phyloP scores from a whole-genome alignment of 2,113 vertebrate species.

The Vanacampus margaritifer region DNA sequence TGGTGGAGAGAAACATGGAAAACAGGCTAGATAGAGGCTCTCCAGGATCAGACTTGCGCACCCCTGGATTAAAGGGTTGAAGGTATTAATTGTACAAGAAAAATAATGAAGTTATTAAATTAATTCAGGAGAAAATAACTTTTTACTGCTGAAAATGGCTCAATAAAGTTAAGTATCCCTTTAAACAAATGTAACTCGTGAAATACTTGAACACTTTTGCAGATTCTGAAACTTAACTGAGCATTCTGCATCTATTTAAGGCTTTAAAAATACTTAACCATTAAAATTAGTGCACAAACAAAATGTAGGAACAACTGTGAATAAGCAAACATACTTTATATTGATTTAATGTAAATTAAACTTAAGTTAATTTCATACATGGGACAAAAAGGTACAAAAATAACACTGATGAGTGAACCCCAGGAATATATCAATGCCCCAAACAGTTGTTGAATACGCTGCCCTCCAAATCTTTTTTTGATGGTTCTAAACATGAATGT shows the following conservation, averaged over 20 bases:
- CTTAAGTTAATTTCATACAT: slow-evolving; percentile 53
- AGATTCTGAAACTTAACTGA: neutral
- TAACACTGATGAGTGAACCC: slow-evolving; percentile 35
- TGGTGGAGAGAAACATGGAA: too few relatives aligned
- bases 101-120: too few relatives aligned
- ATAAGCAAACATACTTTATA: slow-evolving; percentile 8
- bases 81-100: too few relatives aligned
- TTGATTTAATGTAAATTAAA: slow-evolving; percentile 33
- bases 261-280: neutral
- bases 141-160: too few relatives aligned
- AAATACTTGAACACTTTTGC: neutral
- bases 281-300: neutral
- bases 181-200: too few relatives aligned
- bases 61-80: too few relatives aligned
- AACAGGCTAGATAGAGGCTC: too few relatives aligned
- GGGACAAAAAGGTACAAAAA: slow-evolving; percentile 39
- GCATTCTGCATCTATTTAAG: neutral
- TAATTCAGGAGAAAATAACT: too few relatives aligned
- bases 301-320: neutral
- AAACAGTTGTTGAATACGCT: slow-evolving; percentile 9
- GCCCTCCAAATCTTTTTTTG: slow-evolving; percentile 5
- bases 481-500: neutral
- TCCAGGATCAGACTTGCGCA: too few relatives aligned
- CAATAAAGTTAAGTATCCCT: too few relatives aligned
- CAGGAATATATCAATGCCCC: slow-evolving; percentile 23